phyloP scores from a whole-genome alignment of 2,113 vertebrate genomes.

The Scomber colias region DNA sequence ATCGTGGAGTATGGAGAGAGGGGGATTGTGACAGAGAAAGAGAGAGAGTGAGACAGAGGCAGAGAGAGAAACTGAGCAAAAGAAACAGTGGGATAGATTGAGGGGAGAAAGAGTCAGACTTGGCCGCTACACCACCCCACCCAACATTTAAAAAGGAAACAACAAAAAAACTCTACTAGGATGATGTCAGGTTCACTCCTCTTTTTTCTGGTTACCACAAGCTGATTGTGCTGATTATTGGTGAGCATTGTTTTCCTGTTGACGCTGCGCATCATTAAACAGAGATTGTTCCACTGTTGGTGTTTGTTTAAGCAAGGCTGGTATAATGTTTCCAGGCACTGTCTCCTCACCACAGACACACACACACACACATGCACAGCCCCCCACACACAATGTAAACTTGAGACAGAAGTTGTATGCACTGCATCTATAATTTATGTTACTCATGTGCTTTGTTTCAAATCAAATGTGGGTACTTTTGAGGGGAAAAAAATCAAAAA shows the following conservation, averaged over 20 bases:
- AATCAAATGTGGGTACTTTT: constrained; percentile 20
- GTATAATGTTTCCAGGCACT: constrained; percentile 72
- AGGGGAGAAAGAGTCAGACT: constrained; percentile 37
- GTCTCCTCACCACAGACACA: constrained; percentile 53
- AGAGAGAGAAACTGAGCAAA: constrained; percentile 29
- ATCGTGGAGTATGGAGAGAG: constrained; percentile 73
- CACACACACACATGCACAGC: constrained; percentile 17
- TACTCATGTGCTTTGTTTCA: constrained; percentile 41
- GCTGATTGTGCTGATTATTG: constrained; percentile 79
- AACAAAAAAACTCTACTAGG: constrained; percentile 40
- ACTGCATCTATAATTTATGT: constrained; percentile 52
- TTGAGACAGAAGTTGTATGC: constrained; percentile 46
- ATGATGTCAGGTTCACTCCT: constrained; percentile 70
- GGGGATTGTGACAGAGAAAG: constrained; percentile 59
- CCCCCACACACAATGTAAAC: constrained; percentile 51
- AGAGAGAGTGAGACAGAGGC: constrained; percentile 32
- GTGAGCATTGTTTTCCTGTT: constrained; percentile 74
- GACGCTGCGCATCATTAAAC: constrained; percentile 80
- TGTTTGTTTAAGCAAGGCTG: constrained; percentile 79
- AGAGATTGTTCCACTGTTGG: constrained; percentile 74
- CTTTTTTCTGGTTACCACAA: constrained; percentile 57
- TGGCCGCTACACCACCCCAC: constrained; percentile 23
- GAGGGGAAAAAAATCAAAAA: constrained; percentile 20
- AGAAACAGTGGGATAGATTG: constrained; percentile 18
- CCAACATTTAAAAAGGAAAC: constrained; percentile 20